Percentiles rank a stretch among this genome's conserved stretches.
phyloP scores from a whole-genome alignment of 2,113 vertebrate species.

The Megaceryle torquata region DNA sequence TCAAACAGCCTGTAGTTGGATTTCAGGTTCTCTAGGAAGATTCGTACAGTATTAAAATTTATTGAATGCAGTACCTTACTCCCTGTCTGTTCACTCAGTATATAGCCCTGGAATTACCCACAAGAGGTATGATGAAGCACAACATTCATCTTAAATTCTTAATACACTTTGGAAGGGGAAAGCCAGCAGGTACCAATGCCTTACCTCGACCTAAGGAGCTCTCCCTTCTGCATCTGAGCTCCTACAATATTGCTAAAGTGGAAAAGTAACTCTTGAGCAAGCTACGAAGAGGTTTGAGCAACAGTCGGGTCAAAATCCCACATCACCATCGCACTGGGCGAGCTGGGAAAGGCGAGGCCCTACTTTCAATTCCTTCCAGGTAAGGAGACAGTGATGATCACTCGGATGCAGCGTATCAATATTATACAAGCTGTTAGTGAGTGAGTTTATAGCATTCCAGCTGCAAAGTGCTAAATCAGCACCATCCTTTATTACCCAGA shows the following conservation, averaged over 20 bases:
- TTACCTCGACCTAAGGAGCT: neutral
- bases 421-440: neutral
- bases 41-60: neutral
- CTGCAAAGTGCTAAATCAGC: neutral
- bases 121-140: neutral
- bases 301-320: neutral
- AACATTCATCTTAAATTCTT: neutral
- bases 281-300: neutral
- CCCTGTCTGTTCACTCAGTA: neutral
- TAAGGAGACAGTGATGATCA: neutral
- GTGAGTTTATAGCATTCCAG: neutral
- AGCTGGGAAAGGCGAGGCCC: neutral
- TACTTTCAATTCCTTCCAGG: neutral
- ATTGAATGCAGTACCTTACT: neutral
- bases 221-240: neutral
- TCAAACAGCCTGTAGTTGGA: neutral
- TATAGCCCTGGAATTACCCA: neutral
- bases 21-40: neutral
- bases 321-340: neutral
- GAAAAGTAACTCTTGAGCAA: neutral
- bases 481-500: neutral
- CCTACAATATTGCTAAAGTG: fast-evolving
- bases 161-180: neutral
- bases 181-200: neutral
- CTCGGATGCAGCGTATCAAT: fast-evolving